phyloP scores from a whole-genome alignment of 2,888 invertebrate species.

The Caenorhabditis wallacei region DNA sequence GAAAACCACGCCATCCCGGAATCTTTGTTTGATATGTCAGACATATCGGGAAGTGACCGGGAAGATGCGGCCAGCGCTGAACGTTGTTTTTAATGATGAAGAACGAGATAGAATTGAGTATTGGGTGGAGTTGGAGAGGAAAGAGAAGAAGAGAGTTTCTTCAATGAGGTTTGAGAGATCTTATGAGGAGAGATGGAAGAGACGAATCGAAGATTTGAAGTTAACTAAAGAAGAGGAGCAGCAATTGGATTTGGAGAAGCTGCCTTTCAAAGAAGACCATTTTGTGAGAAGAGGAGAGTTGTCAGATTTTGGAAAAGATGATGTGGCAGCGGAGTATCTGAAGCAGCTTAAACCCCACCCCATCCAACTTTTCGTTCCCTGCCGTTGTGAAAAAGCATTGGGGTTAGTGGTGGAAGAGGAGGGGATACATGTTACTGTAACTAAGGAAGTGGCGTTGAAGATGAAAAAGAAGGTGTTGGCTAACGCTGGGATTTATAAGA shows the following conservation, averaged over 20 bases:
- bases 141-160: neutral
- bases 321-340: no score
- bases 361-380: no score
- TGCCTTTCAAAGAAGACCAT: no score
- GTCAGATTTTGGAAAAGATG: no score
- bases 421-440: no score
- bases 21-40: neutral
- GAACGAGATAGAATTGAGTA: neutral
- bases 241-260: neutral
- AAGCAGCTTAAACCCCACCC: no score
- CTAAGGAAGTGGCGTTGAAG: neutral
- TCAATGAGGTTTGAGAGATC: neutral
- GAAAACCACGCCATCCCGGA: neutral
- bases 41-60: neutral
- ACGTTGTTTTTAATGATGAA: neutral
- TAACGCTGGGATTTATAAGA: no score
- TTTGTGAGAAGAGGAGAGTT: no score
- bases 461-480: no score
- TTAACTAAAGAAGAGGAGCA: neutral
- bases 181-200: neutral
- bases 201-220: neutral
- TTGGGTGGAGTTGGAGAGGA: neutral
- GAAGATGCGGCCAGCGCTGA: neutral
- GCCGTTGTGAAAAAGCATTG: no score
- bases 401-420: no score